Conservation (phyloP, 2,113 vertebrate species). For the Anoplopoma fimbria region DNA sequence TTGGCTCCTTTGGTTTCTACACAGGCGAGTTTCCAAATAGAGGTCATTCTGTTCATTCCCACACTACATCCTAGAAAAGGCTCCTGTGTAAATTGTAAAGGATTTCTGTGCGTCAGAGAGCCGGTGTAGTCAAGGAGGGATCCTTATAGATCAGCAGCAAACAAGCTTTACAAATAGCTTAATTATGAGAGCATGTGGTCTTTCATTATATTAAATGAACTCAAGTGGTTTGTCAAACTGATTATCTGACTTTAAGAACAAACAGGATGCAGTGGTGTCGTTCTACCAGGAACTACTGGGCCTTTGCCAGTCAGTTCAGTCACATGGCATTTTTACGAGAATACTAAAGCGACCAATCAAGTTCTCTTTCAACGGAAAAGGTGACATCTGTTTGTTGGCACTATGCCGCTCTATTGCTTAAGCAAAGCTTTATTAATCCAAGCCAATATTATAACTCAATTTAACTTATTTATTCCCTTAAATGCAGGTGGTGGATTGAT, state of each 20-base stretch:
- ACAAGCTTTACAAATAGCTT: constrained; percentile 31
- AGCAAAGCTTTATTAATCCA: background rate
- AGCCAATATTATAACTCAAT: background rate
- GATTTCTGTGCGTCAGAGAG: constrained; percentile 43
- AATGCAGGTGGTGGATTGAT: background rate
- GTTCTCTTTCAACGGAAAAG: background rate
- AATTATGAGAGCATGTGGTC: background rate
- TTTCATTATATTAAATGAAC: background rate
- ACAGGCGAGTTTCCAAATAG: constrained; percentile 37
- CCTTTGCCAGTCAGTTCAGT: background rate
- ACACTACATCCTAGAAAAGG: constrained; percentile 13
- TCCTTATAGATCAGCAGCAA: constrained; percentile 6
- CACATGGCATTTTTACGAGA: background rate
- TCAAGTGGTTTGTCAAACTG: background rate
- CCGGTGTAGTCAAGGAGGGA: background rate
- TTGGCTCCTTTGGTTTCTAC: constrained; percentile 7
- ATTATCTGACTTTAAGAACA: background rate
- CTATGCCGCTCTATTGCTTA: background rate
- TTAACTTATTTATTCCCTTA: background rate
- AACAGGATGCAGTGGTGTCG: background rate
- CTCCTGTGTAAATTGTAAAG: constrained; percentile 48
- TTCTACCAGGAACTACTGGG: background rate
- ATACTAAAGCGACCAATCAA: background rate
- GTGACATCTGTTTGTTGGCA: background rate
- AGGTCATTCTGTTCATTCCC: constrained; percentile 61